Evolutionary conservation across 2,888 invertebrate species (phyloP).

Genomic region (Apotomis betuletana): DNA sequence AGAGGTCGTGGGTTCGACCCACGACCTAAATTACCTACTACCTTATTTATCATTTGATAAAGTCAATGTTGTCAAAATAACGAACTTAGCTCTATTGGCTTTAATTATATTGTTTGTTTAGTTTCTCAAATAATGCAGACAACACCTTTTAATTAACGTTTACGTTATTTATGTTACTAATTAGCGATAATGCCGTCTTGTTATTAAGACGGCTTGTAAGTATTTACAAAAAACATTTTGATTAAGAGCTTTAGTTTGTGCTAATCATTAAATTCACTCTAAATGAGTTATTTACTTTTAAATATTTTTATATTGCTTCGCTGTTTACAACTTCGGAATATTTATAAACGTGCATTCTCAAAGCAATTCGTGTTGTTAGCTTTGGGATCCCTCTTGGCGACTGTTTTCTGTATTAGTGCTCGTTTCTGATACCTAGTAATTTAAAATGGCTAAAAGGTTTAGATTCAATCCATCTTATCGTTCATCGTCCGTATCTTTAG

Average conservation of each 20-base stretch:
- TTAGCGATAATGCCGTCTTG: not conserved
- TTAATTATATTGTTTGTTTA: too few relatives aligned
- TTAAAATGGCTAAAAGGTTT: constrained; percentile 14
- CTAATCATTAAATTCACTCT: not conserved
- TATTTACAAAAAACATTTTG: not conserved
- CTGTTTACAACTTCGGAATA: not conserved
- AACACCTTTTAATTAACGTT: too few relatives aligned
- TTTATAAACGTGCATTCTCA: constrained; percentile 9
- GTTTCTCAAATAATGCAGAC: too few relatives aligned
- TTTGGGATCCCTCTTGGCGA: constrained; percentile 3
- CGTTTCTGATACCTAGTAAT: constrained; percentile 7
- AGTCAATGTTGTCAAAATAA: too few relatives aligned
- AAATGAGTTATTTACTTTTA: not conserved
- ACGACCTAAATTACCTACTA: too few relatives aligned
- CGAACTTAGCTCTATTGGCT: not conserved
- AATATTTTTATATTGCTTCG: not conserved
- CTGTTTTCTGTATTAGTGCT: constrained; percentile 30
- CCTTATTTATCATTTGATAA: too few relatives aligned
- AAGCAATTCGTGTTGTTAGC: not conserved
- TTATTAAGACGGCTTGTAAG: not conserved
- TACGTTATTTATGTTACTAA: too few relatives aligned
- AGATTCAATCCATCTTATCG: constrained; percentile 32
- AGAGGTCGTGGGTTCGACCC: too few relatives aligned
- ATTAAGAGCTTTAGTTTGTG: not conserved
- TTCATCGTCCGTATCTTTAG: constrained; percentile 24